A percentile compares a stretch with the other conserved stretches of the same genome.
phyloP scores from a whole-genome alignment of 2,888 invertebrate genomes.

The Leptopterna dolabrata region DNA sequence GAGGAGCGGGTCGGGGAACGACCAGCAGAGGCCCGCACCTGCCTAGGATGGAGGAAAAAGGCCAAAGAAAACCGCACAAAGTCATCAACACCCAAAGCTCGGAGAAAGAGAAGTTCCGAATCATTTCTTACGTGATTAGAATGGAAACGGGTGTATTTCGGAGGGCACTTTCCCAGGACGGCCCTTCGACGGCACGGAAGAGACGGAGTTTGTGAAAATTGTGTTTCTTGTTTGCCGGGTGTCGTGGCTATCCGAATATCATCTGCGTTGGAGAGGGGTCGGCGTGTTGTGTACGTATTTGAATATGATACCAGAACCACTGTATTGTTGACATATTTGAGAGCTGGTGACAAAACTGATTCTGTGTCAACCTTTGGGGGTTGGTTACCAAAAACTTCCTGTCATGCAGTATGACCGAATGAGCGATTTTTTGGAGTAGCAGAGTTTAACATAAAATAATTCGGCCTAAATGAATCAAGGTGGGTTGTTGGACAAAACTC shows the following conservation, averaged over 20 bases:
- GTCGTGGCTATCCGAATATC: neutral
- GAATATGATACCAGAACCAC: too few relatives aligned
- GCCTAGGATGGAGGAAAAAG: constrained; percentile 73
- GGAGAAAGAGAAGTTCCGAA: constrained; percentile 22
- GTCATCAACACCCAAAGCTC: constrained; percentile 73
- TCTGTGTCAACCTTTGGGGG: too few relatives aligned
- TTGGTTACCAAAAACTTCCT: too few relatives aligned
- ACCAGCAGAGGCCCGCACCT: constrained; percentile 69
- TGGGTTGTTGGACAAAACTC: too few relatives aligned
- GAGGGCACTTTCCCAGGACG: neutral
- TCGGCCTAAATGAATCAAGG: too few relatives aligned
- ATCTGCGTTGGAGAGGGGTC: neutral
- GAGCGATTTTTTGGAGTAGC: too few relatives aligned
- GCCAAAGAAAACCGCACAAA: constrained; percentile 74
- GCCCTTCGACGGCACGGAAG: neutral
- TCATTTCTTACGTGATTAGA: constrained; percentile 23
- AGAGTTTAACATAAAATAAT: too few relatives aligned
- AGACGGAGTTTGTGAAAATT: neutral
- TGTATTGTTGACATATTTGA: too few relatives aligned
- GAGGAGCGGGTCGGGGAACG: constrained; percentile 69
- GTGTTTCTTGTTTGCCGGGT: neutral
- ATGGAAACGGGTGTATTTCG: neutral
- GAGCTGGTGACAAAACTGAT: too few relatives aligned
- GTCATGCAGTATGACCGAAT: too few relatives aligned
- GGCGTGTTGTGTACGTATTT: too few relatives aligned